Evolutionary conservation across 2,797 vertebrate genomes (phyloP).

Genomic region (Manis javanica): DNA sequence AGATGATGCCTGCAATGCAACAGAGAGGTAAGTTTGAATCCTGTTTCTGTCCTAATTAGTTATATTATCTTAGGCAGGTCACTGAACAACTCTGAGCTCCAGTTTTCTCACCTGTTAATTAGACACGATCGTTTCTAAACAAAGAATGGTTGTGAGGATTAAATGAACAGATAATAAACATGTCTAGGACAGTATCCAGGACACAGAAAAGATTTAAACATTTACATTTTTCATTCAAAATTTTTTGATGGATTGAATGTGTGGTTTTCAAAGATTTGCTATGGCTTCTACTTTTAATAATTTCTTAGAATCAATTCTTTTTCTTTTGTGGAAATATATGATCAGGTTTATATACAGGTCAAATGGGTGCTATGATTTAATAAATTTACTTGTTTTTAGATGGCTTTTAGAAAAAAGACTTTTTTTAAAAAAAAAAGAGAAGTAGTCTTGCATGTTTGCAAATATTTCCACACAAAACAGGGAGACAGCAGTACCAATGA

Average conservation of each 20-base stretch:
- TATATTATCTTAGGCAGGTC: background rate
- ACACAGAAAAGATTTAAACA: background rate
- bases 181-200: background rate
- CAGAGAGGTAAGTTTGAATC: background rate
- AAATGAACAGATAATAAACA: background rate
- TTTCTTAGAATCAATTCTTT: constrained; percentile 8
- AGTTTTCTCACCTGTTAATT: constrained; percentile 45
- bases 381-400: background rate
- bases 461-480: background rate
- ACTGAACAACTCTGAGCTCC: constrained; percentile 8
- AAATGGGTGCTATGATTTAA: background rate
- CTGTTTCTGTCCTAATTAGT: constrained; percentile 19
- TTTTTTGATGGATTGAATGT: background rate
- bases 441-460: background rate
- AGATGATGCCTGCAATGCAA: background rate
- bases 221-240: background rate
- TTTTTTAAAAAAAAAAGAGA: background rate
- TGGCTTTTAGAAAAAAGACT: background rate
- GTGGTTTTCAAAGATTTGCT: constrained; percentile 20
- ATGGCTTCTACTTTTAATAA: constrained; percentile 10
- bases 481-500: background rate
- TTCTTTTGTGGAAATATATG: background rate
- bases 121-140: constrained; percentile 31
- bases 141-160: background rate
- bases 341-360: background rate